phyloP scores from a whole-genome alignment of 2,797 vertebrate species.

The Phataginus tetradactyla region DNA sequence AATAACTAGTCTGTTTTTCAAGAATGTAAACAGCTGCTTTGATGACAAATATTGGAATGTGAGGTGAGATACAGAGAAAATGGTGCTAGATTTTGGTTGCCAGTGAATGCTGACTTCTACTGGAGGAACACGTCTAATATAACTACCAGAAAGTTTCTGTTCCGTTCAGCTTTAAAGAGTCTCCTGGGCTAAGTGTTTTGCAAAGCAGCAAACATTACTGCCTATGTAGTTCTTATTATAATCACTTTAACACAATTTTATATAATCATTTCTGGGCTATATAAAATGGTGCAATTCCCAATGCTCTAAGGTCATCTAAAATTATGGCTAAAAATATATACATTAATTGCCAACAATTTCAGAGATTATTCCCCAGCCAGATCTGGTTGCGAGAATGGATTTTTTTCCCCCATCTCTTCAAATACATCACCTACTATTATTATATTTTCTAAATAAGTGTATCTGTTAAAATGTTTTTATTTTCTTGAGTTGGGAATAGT shows the following conservation, averaged over 20 bases:
- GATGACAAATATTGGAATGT: neutral
- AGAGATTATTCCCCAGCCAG: conserved; percentile 64
- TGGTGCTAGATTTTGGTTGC: neutral
- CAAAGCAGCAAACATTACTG: conserved; percentile 57
- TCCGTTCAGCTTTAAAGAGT: conserved; percentile 49
- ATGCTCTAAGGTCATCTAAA: conserved; percentile 42
- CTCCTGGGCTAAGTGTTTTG: conserved; percentile 60
- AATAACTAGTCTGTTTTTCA: neutral
- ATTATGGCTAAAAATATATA: conserved; percentile 53
- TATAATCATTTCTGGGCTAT: conserved; percentile 55
- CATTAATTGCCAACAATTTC: conserved; percentile 34
- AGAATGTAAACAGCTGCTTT: neutral
- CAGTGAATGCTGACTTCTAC: neutral
- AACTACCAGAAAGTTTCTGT: conserved; percentile 2
- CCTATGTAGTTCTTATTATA: conserved; percentile 32
- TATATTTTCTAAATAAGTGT: conserved; percentile 48
- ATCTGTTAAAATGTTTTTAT: conserved; percentile 72
- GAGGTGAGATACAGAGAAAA: neutral
- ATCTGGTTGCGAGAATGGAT: conserved; percentile 67
- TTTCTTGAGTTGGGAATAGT: conserved; percentile 54
- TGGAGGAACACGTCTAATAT: neutral
- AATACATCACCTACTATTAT: neutral
- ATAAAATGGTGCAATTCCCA: conserved; percentile 57
- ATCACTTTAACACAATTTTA: conserved; percentile 67
- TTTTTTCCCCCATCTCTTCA: neutral